Percentiles rank a stretch among this genome's conserved stretches.
Evolutionary conservation across 2,888 invertebrate species (phyloP).

Genomic region (Macrophya alboannulata): DNA sequence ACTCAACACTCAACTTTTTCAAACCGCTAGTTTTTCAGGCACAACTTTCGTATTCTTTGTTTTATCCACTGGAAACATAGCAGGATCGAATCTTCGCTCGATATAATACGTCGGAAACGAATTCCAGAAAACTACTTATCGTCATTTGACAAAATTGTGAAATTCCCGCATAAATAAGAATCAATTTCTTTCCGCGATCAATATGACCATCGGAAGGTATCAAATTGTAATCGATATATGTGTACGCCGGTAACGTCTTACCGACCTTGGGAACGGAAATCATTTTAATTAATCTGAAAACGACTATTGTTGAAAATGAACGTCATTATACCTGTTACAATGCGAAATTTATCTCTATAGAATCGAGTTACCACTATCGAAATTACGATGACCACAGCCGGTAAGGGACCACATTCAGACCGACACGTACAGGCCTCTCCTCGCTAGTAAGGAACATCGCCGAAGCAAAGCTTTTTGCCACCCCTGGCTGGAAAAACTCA

Average conservation of each 20-base stretch:
- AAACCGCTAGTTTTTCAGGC: too few relatives aligned
- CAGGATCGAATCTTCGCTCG: too few relatives aligned
- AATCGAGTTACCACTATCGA: neutral
- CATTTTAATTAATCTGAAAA: neutral
- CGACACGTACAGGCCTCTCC: neutral
- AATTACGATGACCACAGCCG: neutral
- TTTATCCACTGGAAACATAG: too few relatives aligned
- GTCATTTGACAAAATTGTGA: too few relatives aligned
- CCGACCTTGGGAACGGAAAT: neutral
- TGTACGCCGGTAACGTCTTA: neutral
- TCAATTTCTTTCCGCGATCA: neutral
- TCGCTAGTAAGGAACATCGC: neutral
- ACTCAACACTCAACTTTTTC: too few relatives aligned
- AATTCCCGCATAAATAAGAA: neutral
- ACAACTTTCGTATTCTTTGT: too few relatives aligned
- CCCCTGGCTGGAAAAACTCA: neutral
- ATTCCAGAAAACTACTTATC: too few relatives aligned
- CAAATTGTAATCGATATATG: neutral
- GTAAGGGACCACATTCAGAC: conserved; percentile 25
- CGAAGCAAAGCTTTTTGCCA: neutral
- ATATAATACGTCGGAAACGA: too few relatives aligned
- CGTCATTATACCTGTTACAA: neutral
- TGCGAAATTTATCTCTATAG: neutral
- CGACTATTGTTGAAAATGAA: neutral
- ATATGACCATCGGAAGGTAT: neutral